Percentiles rank a stretch among this genome's conserved stretches.
Conservation (phyloP, 2,113 vertebrate species). For the Scophthalmus maximus region DNA sequence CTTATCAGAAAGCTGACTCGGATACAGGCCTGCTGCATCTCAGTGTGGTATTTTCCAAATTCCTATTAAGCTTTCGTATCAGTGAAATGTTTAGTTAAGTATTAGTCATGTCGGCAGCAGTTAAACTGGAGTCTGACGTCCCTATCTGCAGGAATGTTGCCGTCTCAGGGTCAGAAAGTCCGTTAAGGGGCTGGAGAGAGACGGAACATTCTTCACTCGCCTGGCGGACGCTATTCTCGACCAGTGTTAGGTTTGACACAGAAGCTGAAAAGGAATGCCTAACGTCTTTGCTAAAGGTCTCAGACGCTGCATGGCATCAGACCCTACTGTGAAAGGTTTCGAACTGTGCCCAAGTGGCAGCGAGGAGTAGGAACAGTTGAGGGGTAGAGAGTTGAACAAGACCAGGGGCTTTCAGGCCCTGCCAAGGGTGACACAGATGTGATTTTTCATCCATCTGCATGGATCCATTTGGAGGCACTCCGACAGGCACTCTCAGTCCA, state of each 20-base stretch:
- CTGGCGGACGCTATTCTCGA: slow-evolving; percentile 59
- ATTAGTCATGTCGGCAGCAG: slow-evolving; percentile 18
- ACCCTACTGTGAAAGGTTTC: slow-evolving; percentile 68
- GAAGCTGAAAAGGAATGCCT: slow-evolving; percentile 69
- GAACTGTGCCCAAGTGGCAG: slow-evolving; percentile 18
- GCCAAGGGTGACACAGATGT: slow-evolving; percentile 54
- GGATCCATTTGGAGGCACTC: background rate
- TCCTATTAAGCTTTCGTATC: slow-evolving; percentile 16
- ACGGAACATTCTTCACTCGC: slow-evolving; percentile 54
- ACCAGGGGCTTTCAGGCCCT: slow-evolving; percentile 43
- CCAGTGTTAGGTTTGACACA: slow-evolving; percentile 65
- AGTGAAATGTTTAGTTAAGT: slow-evolving; percentile 40
- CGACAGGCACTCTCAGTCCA: slow-evolving; percentile 8
- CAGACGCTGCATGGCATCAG: slow-evolving; percentile 41
- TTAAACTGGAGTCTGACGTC: slow-evolving; percentile 14
- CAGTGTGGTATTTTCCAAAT: slow-evolving; percentile 18
- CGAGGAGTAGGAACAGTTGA: slow-evolving; percentile 24
- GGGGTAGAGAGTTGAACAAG: slow-evolving; percentile 40
- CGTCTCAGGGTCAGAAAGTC: slow-evolving; percentile 59
- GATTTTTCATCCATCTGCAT: slow-evolving; percentile 28
- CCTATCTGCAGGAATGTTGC: slow-evolving; percentile 48
- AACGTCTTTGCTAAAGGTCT: slow-evolving; percentile 67
- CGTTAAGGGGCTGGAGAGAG: slow-evolving; percentile 39
- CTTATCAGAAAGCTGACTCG: background rate
- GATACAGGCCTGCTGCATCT: slow-evolving; percentile 7